Percentiles rank a stretch among this genome's conserved stretches.
These are phyloP conservation scores for Peucedramus taeniatus DNA, from an alignment of 2,113 vertebrate genomes.

Conservation along the genomic window DNA sequence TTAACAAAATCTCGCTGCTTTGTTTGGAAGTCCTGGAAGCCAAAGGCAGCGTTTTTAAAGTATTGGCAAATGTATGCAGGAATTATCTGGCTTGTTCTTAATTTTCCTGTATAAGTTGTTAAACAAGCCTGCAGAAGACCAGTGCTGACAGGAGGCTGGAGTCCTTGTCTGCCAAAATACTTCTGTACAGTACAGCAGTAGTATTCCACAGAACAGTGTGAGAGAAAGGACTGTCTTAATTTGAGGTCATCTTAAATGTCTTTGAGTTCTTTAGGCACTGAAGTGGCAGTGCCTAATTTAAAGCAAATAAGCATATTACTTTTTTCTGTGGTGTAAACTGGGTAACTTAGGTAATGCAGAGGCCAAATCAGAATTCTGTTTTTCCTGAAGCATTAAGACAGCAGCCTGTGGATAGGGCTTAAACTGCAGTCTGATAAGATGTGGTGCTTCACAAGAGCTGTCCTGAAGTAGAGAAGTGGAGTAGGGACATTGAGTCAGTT, in stretches of 20 bases:
- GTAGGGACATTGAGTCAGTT: not conserved
- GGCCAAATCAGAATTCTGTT: not conserved
- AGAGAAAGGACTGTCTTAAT: not conserved
- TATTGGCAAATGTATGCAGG: not conserved
- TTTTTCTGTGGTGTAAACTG: not conserved
- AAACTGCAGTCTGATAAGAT: not conserved
- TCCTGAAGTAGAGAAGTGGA: not conserved
- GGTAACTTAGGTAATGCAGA: not conserved
- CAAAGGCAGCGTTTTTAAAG: not conserved
- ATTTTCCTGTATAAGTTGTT: not conserved
- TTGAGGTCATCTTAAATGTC: not conserved
- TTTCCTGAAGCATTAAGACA: not conserved
- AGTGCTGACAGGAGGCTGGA: not conserved
- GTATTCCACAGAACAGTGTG: not conserved
- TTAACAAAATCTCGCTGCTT: not conserved
- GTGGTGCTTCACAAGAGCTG: not conserved
- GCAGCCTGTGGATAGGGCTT: not conserved
- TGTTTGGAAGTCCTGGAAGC: conserved; percentile 4
- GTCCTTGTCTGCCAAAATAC: not conserved
- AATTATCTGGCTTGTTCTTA: not conserved
- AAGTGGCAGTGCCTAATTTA: not conserved
- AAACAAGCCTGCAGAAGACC: not conserved
- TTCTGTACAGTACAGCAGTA: not conserved
- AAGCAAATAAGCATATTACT: not conserved
- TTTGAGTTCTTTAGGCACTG: not conserved